Evolutionary conservation across 2,113 vertebrate species (phyloP).

Genomic region (Mesocricetus auratus): DNA sequence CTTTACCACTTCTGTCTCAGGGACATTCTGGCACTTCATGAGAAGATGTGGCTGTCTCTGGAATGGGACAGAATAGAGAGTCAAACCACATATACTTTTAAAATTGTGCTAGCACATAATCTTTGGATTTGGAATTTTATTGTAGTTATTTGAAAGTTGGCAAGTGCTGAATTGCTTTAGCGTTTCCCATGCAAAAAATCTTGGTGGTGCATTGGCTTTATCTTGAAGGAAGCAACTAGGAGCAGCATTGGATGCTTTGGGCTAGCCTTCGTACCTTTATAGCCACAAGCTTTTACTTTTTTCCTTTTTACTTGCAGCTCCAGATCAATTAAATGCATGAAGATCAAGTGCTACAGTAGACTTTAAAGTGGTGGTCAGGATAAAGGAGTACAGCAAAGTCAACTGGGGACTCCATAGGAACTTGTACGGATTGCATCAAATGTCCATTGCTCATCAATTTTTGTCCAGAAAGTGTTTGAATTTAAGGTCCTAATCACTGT

Average conservation of each 20-base stretch:
- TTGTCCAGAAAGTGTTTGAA: not conserved
- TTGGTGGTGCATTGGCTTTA: not conserved
- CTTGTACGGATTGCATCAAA: not conserved
- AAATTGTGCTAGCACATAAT: not conserved
- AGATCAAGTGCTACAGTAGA: not conserved
- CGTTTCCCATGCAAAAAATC: not conserved
- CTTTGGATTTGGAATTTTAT: slow-evolving; percentile 27
- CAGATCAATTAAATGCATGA: not conserved
- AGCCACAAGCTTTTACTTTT: not conserved
- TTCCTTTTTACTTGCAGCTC: not conserved
- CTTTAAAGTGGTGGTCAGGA: not conserved
- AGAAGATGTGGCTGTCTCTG: not conserved
- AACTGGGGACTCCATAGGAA: rapidly evolving
- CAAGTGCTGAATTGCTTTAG: not conserved
- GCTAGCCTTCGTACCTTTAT: not conserved
- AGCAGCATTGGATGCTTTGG: not conserved
- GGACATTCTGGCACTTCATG: not conserved
- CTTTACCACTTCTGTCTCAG: not conserved
- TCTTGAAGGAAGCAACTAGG: not conserved
- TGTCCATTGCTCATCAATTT: slow-evolving; percentile 15
- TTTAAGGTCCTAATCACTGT: slow-evolving; percentile 8
- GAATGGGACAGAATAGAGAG: not conserved
- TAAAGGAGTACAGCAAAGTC: not conserved
- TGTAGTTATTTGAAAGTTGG: not conserved
- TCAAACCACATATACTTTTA: not conserved